Evolutionary conservation across 2,888 invertebrate species (phyloP).

Genomic region (Caenorhabditis sp.): DNA sequence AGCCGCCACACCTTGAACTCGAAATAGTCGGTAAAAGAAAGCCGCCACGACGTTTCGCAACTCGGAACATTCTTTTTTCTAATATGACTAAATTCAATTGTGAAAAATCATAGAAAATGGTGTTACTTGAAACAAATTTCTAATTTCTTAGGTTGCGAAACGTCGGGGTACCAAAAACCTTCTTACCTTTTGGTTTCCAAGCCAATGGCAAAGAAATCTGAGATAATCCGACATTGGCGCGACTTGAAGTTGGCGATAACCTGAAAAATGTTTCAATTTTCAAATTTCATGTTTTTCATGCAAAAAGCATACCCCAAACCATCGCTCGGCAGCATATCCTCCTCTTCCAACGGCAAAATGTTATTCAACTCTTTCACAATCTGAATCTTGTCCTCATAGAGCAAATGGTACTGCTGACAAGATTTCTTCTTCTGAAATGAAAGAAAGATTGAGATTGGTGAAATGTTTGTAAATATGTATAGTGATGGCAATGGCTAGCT

Average conservation of each 20-base stretch:
- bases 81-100: too few species aligned
- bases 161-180: too few species aligned
- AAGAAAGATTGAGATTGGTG: too few species aligned
- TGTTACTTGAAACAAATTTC: too few species aligned
- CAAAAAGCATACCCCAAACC: slow-evolving; percentile 42
- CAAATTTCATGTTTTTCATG: not conserved
- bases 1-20: slow-evolving; percentile 40
- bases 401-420: slow-evolving; percentile 59
- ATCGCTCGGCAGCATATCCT: slow-evolving; percentile 52
- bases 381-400: slow-evolving; percentile 64
- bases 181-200: slow-evolving; percentile 69
- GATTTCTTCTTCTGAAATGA: slow-evolving; percentile 56
- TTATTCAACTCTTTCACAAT: slow-evolving; percentile 66
- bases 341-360: slow-evolving; percentile 53
- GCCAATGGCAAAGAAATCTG: slow-evolving; percentile 73
- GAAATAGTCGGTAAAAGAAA: too few species aligned
- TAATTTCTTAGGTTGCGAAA: too few species aligned
- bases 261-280: slow-evolving; percentile 25
- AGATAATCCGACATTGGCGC: slow-evolving; percentile 70
- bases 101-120: too few species aligned
- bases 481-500: too few species aligned
- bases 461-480: too few species aligned
- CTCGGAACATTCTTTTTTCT: not conserved
- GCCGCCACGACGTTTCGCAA: too few species aligned
- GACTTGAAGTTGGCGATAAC: slow-evolving; percentile 61